Base-by-base conservation (phyloP, 1,140 invertebrate species). In the Pseudomyrmex sp. region DNA sequence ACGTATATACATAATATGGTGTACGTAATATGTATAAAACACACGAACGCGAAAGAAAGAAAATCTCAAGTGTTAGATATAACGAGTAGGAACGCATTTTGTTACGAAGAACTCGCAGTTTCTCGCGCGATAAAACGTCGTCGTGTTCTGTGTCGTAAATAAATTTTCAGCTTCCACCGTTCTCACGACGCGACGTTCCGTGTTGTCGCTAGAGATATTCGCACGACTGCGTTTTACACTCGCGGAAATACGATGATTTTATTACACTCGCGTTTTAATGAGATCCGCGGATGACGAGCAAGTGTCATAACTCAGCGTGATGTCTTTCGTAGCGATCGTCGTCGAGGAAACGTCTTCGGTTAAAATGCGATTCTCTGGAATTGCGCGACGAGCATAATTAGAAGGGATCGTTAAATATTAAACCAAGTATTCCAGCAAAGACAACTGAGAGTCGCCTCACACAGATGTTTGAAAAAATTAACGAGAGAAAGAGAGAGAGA, bases 231-330 rank as follows among this genome's bases (percentile, higher is more conserved):
- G n/a, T 59, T 59, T 74, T 20, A 7, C n/a, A 58, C 23, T 10
- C 23, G n/a, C n/a, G 15, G 15, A 65, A 18, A 63, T 66, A 66
- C 59, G n/a, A 65, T 20, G 18, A 65, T 65, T 8, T 65, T 15
- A 44, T 7, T 35, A 35, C 20, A 23, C 23, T 35, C 8, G 20
- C 10, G 8, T 62, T 65, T 18, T 85, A 74, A 83, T 86, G 58
- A 69, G 20, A 75, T 63, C 50, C 18, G 66, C 18, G 66, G 35
- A 26, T 66, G 85, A 83, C 79, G 69, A 75, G 68, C 63, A 15
- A 61, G 65, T 68, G 50, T 48, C 50, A 52, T 82, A 86, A 83
- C 73, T 82, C 75, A 52, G 23, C 84, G 63, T 26, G 26, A 23
- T 15, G 46, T 46, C 26, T 26, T 56, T 52, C 54, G 44, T 4